Conservation (phyloP, 2,113 vertebrate genomes). For the Cariama cristata region DNA sequence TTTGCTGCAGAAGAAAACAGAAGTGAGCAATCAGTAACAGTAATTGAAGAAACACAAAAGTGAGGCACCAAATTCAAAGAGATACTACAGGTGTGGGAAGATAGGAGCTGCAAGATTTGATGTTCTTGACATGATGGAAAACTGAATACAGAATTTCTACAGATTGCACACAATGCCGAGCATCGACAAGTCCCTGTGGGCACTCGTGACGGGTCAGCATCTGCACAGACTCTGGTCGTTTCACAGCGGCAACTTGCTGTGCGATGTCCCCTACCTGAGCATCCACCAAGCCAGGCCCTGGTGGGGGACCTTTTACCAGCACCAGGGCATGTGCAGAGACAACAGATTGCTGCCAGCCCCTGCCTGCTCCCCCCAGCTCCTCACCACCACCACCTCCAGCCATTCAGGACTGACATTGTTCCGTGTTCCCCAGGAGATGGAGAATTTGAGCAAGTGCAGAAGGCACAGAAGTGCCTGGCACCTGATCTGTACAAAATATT, state of each 20-base stretch:
- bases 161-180: fast-evolving
- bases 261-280: neutral
- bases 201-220: fast-evolving
- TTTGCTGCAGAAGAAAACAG: neutral
- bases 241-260: neutral
- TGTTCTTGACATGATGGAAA: neutral
- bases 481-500: neutral
- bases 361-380: neutral
- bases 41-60: neutral
- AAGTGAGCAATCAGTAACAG: neutral
- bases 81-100: neutral
- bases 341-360: neutral
- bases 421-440: fast-evolving
- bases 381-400: neutral
- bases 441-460: neutral
- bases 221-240: neutral
- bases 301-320: fast-evolving
- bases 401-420: fast-evolving
- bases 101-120: neutral
- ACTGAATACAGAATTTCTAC: neutral
- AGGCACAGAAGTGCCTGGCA: neutral
- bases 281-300: neutral
- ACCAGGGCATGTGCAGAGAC: neutral
- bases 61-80: neutral
- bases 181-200: neutral